Conservation (phyloP, 2,113 vertebrate genomes). For the Xiphophorus couchianus region DNA sequence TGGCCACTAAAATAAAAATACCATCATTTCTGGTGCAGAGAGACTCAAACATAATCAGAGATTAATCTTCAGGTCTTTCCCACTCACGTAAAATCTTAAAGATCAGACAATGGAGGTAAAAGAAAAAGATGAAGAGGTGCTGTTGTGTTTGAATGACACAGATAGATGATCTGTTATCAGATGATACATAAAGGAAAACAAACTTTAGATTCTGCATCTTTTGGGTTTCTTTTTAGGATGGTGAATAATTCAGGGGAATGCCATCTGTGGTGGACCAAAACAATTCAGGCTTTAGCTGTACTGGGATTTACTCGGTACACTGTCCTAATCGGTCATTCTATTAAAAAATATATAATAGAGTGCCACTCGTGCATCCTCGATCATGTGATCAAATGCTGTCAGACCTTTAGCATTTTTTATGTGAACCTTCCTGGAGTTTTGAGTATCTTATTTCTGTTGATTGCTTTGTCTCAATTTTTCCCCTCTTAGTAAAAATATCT, state of each 20-base stretch:
- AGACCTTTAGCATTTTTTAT: slow-evolving; percentile 9
- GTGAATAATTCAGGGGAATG: slow-evolving; percentile 63
- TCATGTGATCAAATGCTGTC: neutral
- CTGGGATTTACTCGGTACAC: slow-evolving; percentile 26
- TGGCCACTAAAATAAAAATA: slow-evolving; percentile 78
- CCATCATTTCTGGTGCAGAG: slow-evolving; percentile 69
- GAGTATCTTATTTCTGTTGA: neutral
- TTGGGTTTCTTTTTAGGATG: slow-evolving; percentile 43
- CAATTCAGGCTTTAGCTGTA: slow-evolving; percentile 47
- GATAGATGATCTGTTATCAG: slow-evolving; percentile 17
- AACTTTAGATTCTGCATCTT: slow-evolving; percentile 19
- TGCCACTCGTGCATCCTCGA: neutral
- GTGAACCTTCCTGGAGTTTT: neutral
- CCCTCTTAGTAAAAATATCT: neutral
- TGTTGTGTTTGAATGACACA: slow-evolving; percentile 15
- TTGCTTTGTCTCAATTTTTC: neutral
- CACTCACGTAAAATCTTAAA: slow-evolving; percentile 20
- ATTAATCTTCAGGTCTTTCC: slow-evolving; percentile 30
- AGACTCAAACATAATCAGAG: slow-evolving; percentile 56
- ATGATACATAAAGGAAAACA: slow-evolving; percentile 12
- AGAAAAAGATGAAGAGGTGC: neutral
- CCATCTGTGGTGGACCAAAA: slow-evolving; percentile 62
- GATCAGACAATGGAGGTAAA: neutral
- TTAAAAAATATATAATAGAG: slow-evolving; percentile 4
- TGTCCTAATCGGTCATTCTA: slow-evolving; percentile 11